Conservation (phyloP, 2,888 invertebrate species). For the Seira musarum region DNA sequence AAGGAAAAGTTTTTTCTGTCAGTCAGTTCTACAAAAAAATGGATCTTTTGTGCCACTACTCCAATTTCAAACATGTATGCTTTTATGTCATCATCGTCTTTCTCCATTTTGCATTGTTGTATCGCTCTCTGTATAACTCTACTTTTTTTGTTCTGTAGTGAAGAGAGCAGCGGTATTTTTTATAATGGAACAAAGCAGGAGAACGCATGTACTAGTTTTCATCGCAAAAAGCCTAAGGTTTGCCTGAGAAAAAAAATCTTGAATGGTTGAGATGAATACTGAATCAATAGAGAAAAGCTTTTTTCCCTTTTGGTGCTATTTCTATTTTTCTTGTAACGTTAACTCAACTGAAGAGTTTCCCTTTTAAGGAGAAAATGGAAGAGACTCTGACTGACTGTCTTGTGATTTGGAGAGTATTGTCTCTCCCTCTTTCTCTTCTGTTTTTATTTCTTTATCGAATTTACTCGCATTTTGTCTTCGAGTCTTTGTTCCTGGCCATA, state of each 20-base stretch:
- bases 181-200: background rate
- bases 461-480: background rate
- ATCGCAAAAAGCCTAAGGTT: background rate
- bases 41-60: background rate
- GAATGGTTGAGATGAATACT: constrained; percentile 20
- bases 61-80: background rate
- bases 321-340: background rate
- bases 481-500: background rate
- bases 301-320: background rate
- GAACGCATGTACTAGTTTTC: background rate
- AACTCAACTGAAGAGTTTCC: background rate
- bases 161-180: background rate
- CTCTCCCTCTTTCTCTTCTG: background rate
- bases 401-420: background rate
- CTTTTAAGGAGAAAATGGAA: background rate
- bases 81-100: background rate
- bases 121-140: background rate
- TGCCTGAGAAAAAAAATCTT: background rate
- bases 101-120: background rate
- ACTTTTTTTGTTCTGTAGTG: background rate
- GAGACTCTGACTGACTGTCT: background rate
- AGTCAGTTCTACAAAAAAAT: background rate
- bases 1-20: background rate
- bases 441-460: constrained; percentile 28
- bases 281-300: constrained; percentile 22